Evolutionary conservation across 1,140 invertebrate species (phyloP).

Genomic region (Anoplolepis gracilipes): DNA sequence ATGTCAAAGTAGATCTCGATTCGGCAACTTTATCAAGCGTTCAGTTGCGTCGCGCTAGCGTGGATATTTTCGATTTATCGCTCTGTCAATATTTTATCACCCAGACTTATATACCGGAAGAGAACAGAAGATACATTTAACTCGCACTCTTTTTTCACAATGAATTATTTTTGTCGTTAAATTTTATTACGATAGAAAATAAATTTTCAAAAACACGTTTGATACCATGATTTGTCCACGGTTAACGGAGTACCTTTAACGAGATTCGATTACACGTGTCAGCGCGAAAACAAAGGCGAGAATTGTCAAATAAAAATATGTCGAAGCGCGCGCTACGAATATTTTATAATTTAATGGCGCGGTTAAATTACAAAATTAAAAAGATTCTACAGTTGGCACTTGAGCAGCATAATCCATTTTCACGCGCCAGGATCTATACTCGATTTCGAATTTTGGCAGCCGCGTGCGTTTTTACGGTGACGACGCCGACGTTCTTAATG

Average conservation of each 20-base stretch:
- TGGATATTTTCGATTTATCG: slow-evolving; percentile 21
- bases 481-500: slow-evolving; percentile 5
- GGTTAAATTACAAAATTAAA: background rate
- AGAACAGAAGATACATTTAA: background rate
- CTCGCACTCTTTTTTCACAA: background rate
- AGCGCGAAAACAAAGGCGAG: background rate
- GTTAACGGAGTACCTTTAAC: background rate
- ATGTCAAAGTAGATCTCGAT: slow-evolving; percentile 17
- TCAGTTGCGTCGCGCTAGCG: background rate
- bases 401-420: background rate
- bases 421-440: background rate
- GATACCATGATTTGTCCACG: slow-evolving; percentile 2
- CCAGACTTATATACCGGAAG: background rate
- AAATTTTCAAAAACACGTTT: slow-evolving; percentile 31
- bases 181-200: slow-evolving; percentile 36
- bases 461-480: slow-evolving; percentile 24
- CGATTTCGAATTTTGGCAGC: slow-evolving; percentile 25
- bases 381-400: background rate
- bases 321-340: too few relatives aligned
- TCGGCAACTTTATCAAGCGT: slow-evolving; percentile 38
- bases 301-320: background rate
- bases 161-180: slow-evolving; percentile 20
- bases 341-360: background rate
- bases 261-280: background rate
- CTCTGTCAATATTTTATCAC: background rate